phyloP scores from a whole-genome alignment of 2,797 vertebrate genomes.

The Sebastes variabilis region DNA sequence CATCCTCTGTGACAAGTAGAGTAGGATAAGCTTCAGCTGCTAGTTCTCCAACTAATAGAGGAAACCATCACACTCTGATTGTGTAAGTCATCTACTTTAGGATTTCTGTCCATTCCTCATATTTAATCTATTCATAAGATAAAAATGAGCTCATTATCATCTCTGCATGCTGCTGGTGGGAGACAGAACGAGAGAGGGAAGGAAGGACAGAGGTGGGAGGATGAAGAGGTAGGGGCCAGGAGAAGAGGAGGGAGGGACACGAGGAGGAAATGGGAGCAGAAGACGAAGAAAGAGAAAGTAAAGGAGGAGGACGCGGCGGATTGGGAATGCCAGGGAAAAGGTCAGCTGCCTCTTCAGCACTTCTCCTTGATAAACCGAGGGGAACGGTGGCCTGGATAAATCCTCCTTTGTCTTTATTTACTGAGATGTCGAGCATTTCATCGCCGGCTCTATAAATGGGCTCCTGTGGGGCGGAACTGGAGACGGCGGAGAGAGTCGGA shows the following conservation, averaged over 20 bases:
- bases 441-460: slow-evolving; percentile 39
- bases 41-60: neutral
- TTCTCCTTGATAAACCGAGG: slow-evolving; percentile 52
- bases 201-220: neutral
- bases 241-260: neutral
- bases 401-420: slow-evolving; percentile 58
- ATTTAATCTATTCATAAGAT: neutral
- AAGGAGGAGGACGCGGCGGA: slow-evolving; percentile 13
- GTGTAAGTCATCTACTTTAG: neutral
- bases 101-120: neutral
- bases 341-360: slow-evolving; percentile 65
- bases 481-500: neutral
- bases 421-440: slow-evolving; percentile 45
- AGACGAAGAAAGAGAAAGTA: neutral
- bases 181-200: neutral
- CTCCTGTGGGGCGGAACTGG: slow-evolving; percentile 28
- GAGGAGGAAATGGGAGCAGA: slow-evolving; percentile 9
- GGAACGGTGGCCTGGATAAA: slow-evolving; percentile 59
- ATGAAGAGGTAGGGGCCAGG: neutral
- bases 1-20: slow-evolving; percentile 13
- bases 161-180: neutral
- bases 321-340: slow-evolving; percentile 59
- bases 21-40: neutral
- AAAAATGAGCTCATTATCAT: slow-evolving; percentile 17
- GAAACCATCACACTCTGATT: neutral